Percentiles rank a stretch among this genome's conserved stretches.
These are phyloP conservation scores for Sphinx pinastri DNA, from an alignment of 2,888 invertebrate species.

Conservation along the genomic window DNA sequence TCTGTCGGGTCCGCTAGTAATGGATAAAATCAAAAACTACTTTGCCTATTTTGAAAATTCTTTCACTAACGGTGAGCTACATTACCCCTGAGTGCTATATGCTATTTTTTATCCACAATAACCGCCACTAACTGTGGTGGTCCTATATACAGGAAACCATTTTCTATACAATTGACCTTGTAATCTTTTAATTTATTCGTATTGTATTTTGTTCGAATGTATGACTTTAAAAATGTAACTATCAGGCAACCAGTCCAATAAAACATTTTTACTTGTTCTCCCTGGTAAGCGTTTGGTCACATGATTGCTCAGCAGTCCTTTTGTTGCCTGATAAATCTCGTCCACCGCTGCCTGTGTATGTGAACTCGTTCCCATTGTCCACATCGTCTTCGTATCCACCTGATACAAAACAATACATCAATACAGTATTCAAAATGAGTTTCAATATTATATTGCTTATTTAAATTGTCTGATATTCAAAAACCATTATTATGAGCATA, in stretches of 20 bases:
- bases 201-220: too few species aligned
- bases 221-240: too few species aligned
- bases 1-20: too few species aligned
- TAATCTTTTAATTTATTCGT: too few species aligned
- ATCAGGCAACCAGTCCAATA: too few species aligned
- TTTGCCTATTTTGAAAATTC: too few species aligned
- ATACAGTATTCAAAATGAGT: not conserved
- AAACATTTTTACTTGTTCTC: conserved; percentile 86
- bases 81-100: too few species aligned
- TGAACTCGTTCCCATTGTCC: conserved; percentile 91
- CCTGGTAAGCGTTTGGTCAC: conserved; percentile 89
- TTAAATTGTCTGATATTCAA: not conserved
- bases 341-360: conserved; percentile 93
- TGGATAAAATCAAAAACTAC: not conserved
- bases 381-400: conserved; percentile 94
- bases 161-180: too few species aligned
- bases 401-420: conserved; percentile 38
- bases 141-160: too few species aligned
- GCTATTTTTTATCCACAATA: not conserved
- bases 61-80: too few species aligned
- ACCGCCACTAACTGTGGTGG: too few species aligned
- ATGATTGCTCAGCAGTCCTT: conserved; percentile 90
- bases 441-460: not conserved
- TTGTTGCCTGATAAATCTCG: conserved; percentile 93
- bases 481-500: not conserved